phyloP scores from a whole-genome alignment of 2,888 invertebrate species.

The Scelioninae gen. 2 region DNA sequence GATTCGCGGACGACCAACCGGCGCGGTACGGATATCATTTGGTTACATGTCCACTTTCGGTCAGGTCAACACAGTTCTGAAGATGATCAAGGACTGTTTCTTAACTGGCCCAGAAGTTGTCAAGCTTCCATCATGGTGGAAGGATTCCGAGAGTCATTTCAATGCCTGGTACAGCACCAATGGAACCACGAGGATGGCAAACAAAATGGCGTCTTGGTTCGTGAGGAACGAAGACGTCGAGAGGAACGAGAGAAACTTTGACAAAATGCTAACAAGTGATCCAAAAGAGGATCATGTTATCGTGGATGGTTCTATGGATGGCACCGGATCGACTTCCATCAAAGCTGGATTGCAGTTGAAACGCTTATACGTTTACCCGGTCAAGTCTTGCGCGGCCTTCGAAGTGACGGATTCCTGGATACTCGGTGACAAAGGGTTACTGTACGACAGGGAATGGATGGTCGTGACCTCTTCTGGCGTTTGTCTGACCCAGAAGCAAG shows the following conservation, averaged over 20 bases:
- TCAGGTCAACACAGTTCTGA: conserved; percentile 84
- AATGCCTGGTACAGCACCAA: too few relatives aligned
- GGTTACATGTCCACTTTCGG: conserved; percentile 89
- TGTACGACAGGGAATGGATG: conserved; percentile 96
- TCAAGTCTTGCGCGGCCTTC: conserved; percentile 93
- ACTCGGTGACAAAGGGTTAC: conserved; percentile 85
- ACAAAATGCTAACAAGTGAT: neutral
- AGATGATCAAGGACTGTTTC: conserved; percentile 87
- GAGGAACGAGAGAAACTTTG: too few relatives aligned
- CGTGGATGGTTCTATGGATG: neutral
- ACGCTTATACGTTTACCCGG: conserved; percentile 86
- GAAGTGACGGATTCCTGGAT: conserved; percentile 83
- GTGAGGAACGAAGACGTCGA: too few relatives aligned
- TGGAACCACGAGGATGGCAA: too few relatives aligned
- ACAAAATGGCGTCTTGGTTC: too few relatives aligned
- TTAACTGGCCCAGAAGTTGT: conserved; percentile 76
- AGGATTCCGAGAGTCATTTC: too few relatives aligned
- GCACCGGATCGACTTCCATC: conserved; percentile 5
- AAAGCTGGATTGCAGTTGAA: conserved; percentile 65
- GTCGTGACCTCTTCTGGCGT: conserved; percentile 88
- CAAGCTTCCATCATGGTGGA: conserved; percentile 71
- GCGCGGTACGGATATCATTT: conserved; percentile 93
- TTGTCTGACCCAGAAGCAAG: conserved; percentile 92
- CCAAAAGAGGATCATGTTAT: conserved; percentile 1
- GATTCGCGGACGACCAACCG: conserved; percentile 91